These are phyloP conservation scores for Vanessa atalanta DNA, from an alignment of 1,140 invertebrate genomes.

Conservation along the genomic window DNA sequence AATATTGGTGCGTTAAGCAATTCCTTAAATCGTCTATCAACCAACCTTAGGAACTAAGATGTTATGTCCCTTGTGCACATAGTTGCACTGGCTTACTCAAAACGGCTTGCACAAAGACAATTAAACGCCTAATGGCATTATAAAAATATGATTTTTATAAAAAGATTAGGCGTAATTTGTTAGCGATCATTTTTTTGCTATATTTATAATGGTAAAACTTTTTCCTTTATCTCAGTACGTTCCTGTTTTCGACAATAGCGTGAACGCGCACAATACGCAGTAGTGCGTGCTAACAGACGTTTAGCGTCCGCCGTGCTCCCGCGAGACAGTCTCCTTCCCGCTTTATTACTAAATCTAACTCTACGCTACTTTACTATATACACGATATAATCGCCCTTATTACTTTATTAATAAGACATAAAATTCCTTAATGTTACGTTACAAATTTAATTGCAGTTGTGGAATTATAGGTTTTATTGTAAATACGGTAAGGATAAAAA, in stretches of 20 bases:
- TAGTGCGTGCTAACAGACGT: slow-evolving; percentile 79
- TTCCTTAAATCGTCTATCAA: too few species aligned
- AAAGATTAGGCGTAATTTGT: too few species aligned
- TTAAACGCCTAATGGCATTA: too few species aligned
- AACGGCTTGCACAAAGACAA: too few species aligned
- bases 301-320: slow-evolving; percentile 62
- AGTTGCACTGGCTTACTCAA: too few species aligned
- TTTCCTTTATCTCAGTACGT: slow-evolving; percentile 29
- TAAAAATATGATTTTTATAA: too few species aligned
- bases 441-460: not conserved
- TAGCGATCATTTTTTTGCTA: too few species aligned
- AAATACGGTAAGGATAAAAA: slow-evolving; percentile 16
- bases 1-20: too few species aligned
- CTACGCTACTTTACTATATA: not conserved
- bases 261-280: slow-evolving; percentile 39
- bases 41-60: too few species aligned
- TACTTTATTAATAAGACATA: not conserved
- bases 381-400: not conserved
- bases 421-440: not conserved
- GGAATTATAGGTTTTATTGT: slow-evolving; percentile 1
- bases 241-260: slow-evolving; percentile 48
- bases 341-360: slow-evolving; percentile 63
- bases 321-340: slow-evolving; percentile 46
- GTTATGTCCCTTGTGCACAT: too few species aligned
- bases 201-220: not conserved